A percentile compares a stretch with the other conserved stretches of the same genome.
phyloP scores from a whole-genome alignment of 1,140 invertebrate species.

The Zaprionus kolodkinae region DNA sequence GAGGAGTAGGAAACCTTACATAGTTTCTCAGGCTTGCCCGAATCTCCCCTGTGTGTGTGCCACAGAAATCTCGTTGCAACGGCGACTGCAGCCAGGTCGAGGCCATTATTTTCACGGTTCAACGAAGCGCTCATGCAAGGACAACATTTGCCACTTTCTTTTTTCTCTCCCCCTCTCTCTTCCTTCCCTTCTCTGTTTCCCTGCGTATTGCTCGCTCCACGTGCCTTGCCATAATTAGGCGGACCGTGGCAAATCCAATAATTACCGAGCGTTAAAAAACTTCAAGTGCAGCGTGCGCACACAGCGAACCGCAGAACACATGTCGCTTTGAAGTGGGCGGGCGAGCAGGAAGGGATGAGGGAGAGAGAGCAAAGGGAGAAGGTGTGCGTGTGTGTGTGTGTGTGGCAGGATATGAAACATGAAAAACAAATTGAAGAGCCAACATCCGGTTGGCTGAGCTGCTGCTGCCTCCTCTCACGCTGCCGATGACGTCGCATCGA shows the following conservation, averaged over 20 bases:
- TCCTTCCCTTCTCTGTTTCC: neutral
- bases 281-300: conserved; percentile 55
- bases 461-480: neutral
- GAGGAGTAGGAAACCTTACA: conserved; percentile 15
- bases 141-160: conserved; percentile 44
- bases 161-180: conserved; percentile 20
- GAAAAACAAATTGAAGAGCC: conserved; percentile 78
- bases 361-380: neutral
- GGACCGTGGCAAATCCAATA: conserved; percentile 64
- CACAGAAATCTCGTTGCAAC: conserved; percentile 13
- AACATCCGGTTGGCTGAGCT: conserved; percentile 57
- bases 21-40: neutral
- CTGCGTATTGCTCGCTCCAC: conserved; percentile 20
- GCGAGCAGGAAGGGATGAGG: conserved; percentile 5
- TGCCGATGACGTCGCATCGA: conserved; percentile 59
- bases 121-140: conserved; percentile 48
- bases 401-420: conserved; percentile 68
- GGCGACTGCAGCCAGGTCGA: conserved; percentile 18
- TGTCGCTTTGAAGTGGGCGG: conserved; percentile 39
- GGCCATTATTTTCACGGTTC: conserved; percentile 60
- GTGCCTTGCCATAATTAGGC: conserved; percentile 67
- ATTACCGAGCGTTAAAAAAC: conserved; percentile 70
- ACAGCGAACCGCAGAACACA: conserved; percentile 64
- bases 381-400: neutral
- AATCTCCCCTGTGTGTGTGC: conserved; percentile 9